phyloP scores from a whole-genome alignment of 2,113 vertebrate species.

The Holacanthus passer region DNA sequence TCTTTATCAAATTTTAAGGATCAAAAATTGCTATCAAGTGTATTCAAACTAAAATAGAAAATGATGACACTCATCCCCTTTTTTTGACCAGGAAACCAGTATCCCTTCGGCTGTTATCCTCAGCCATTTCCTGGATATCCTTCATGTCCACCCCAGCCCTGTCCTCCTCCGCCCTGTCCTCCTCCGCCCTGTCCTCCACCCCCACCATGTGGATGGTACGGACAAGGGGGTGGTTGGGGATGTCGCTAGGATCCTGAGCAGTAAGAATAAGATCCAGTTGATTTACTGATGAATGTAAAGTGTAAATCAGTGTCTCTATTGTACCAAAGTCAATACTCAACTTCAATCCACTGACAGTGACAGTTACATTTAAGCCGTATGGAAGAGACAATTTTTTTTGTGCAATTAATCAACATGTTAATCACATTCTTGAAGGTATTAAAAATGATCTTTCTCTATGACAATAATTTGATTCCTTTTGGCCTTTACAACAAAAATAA shows the following conservation, averaged over 20 bases:
- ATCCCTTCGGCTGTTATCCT: neutral
- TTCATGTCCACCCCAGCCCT: neutral
- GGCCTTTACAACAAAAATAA: no score
- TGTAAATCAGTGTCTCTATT: neutral
- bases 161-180: no score
- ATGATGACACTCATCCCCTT: neutral
- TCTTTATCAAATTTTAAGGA: neutral
- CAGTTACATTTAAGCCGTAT: neutral
- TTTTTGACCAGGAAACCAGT: slow-evolving; percentile 22
- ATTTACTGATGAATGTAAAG: neutral
- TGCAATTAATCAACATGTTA: neutral
- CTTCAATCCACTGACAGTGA: neutral
- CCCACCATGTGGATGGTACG: slow-evolving; percentile 31
- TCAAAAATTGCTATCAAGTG: no score
- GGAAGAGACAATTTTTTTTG: neutral
- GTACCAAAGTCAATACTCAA: neutral
- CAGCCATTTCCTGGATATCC: neutral
- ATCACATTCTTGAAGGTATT: no score
- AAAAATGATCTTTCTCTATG: no score
- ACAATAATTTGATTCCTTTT: no score
- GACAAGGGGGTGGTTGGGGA: no score
- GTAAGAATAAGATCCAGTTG: slow-evolving; percentile 9
- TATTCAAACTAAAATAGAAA: no score
- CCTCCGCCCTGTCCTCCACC: neutral
- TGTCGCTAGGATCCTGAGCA: no score